Percentiles rank a stretch among this genome's conserved stretches.
Evolutionary conservation across 2,113 vertebrate species (phyloP).

Genomic region (Meleagris gallopavo): DNA sequence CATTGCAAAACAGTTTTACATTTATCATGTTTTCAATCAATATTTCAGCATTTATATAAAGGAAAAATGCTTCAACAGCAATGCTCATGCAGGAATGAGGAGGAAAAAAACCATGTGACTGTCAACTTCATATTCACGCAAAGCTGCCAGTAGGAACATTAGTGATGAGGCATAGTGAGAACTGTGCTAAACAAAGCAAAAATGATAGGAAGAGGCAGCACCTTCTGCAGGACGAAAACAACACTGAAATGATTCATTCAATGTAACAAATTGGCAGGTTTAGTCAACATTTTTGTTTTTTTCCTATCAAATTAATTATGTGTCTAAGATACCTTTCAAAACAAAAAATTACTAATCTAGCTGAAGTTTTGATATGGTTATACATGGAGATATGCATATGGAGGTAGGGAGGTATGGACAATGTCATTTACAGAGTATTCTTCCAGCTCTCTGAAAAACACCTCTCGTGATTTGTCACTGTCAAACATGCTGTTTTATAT

Average conservation of each 20-base stretch:
- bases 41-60: neutral
- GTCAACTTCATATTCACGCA: neutral
- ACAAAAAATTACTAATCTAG: neutral
- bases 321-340: neutral
- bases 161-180: conserved; percentile 26
- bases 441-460: neutral
- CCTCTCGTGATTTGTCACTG: neutral
- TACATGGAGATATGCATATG: neutral
- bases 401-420: neutral
- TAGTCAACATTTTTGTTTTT: neutral
- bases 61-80: conserved; percentile 13
- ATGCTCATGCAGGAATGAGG: conserved; percentile 59
- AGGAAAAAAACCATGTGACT: neutral
- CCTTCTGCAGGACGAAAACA: conserved; percentile 65
- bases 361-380: neutral
- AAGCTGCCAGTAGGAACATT: conserved; percentile 12
- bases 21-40: neutral
- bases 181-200: neutral
- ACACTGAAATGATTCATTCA: neutral
- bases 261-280: neutral
- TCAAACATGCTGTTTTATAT: neutral
- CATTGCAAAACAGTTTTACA: neutral
- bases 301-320: neutral
- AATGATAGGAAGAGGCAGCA: conserved; percentile 70
- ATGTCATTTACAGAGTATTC: neutral